Evolutionary conservation across 23 tunicate species (phyloP), one percentile per base, ranked within the genome.

Genomic region (Aplidium turbinatum): DNA sequence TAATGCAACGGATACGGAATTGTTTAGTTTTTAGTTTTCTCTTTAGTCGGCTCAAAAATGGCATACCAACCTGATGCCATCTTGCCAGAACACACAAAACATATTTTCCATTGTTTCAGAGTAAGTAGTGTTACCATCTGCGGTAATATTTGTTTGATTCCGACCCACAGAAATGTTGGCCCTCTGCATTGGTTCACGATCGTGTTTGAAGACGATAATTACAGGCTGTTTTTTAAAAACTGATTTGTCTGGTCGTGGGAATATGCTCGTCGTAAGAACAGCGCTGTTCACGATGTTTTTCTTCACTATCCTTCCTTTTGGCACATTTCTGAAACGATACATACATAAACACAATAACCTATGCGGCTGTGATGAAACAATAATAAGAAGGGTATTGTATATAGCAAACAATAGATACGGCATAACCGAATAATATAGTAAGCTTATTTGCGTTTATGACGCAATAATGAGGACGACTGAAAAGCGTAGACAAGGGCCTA

Each of bases 61-160:
- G n/a, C 39, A 5, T 20, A 7, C 35, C 47, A 46, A 61, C 82
- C 46, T 42, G 1, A n/a, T 51, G 1, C 36, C 75, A 3, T 73
- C 83, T 39, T 82, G 47, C 96, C 96, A 89, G 65, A 60, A 89
- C 20, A 89, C 96, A 40, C 96, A 89, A 50, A 46, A 65, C 11
- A 66, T 33, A 21, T 36, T 65, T 58, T 75, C 83, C 69, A 75
- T 76, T 25, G 45, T 70, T 1, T 32, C 23, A 19, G 40, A 4
- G 13, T 60, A 18, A 3, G 66, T 35, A 1, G 35, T 47, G 9
- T 38, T 55, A 2, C 32, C 32, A 52, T 72, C 28, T 4, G 68
- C 55, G 11, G 80, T 4, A 40, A 22, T 54, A 1, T 60, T 30
- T 9, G 78, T 70, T 22, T 4, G 13, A 30, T 60, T 60, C 38